These are phyloP conservation scores for Dicerorhinus sumatrensis DNA, from an alignment of 2,113 vertebrate genomes.

Conservation along the genomic window DNA sequence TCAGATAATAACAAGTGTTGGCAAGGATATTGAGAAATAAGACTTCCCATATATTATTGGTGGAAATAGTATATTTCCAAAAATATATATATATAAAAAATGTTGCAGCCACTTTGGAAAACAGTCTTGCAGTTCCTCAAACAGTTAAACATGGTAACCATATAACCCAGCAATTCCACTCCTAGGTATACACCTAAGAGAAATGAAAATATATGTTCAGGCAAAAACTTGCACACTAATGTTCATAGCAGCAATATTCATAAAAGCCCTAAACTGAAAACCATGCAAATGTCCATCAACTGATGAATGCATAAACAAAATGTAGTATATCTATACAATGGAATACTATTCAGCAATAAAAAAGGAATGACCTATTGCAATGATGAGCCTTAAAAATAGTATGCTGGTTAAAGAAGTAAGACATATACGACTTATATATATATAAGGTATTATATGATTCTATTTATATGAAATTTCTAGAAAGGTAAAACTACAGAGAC, in stretches of 20 bases:
- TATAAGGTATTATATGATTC: neutral
- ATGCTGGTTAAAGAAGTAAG: neutral
- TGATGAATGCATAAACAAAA: neutral
- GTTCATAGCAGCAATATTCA: neutral
- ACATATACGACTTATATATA: neutral
- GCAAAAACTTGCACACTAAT: neutral
- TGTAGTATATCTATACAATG: neutral
- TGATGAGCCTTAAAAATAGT: neutral
- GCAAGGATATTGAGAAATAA: neutral
- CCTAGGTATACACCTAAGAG: neutral
- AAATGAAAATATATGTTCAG: neutral
- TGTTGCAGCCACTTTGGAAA: neutral
- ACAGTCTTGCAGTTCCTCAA: neutral
- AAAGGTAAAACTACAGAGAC: neutral
- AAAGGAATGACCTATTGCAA: neutral
- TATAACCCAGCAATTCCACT: neutral
- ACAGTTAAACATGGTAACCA: neutral
- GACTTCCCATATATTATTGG: neutral
- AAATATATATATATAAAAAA: too few relatives aligned
- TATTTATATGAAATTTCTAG: neutral
- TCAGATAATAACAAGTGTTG: neutral
- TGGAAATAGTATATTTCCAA: too few relatives aligned
- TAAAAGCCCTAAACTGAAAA: neutral
- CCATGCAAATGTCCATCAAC: neutral
- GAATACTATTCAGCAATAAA: neutral